Evolutionary conservation across 1,140 invertebrate genomes (phyloP).

Genomic region (Rhopalosiphum padi): DNA sequence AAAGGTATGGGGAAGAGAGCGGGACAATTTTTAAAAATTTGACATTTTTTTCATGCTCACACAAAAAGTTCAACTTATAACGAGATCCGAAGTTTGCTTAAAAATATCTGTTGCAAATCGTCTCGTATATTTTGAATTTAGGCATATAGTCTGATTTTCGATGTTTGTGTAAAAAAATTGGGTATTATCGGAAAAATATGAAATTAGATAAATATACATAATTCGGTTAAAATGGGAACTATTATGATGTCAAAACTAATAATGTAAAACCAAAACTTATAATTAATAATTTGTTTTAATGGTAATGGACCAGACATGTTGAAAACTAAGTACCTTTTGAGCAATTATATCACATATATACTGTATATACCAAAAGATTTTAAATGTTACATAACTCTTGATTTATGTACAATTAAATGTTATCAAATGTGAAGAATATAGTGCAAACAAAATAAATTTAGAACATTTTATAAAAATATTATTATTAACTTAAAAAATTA

Average conservation of each 20-base stretch:
- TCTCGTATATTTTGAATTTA: neutral
- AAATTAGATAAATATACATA: neutral
- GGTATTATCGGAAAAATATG: no score
- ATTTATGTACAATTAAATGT: neutral
- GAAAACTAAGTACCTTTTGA: neutral
- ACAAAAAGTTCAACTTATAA: neutral
- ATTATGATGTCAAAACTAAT: neutral
- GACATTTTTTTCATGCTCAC: neutral
- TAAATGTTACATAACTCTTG: neutral
- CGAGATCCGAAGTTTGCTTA: neutral
- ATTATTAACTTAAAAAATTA: neutral
- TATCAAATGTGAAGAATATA: neutral
- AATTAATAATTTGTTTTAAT: neutral
- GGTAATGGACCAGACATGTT: neutral
- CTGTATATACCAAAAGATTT: neutral
- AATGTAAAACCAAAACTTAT: neutral
- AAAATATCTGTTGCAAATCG: neutral
- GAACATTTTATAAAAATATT: neutral
- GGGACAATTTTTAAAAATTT: slow-evolving; percentile 11
- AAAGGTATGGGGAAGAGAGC: neutral
- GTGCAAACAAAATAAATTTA: neutral
- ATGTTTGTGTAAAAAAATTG: neutral
- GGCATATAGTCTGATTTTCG: neutral
- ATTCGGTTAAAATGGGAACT: neutral
- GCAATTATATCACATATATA: neutral